Conservation (phyloP, 2,797 vertebrate genomes). For the Channallabes apus region DNA sequence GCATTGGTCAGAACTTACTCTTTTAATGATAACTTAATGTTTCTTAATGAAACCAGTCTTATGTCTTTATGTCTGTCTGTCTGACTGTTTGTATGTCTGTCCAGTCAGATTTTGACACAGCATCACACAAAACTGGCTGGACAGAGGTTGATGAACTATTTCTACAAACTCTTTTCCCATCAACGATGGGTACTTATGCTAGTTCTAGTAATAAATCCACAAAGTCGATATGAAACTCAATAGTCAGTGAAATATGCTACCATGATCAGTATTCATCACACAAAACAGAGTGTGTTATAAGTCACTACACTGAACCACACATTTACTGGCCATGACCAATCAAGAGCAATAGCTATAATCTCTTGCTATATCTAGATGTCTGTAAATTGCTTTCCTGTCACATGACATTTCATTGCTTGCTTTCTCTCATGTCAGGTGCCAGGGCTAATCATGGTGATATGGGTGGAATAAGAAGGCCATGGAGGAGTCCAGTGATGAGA, state of each 20-base stretch:
- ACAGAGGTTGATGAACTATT: no score
- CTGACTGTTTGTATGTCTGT: no score
- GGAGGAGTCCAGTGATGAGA: constrained; percentile 19
- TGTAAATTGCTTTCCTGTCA: not conserved
- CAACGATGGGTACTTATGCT: no score
- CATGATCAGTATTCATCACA: constrained; percentile 4
- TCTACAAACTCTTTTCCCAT: no score
- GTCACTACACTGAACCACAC: not conserved
- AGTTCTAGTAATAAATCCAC: not conserved
- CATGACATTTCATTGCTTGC: not conserved
- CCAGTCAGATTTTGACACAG: no score
- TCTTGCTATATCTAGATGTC: no score
- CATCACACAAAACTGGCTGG: no score
- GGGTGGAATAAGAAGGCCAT: not conserved
- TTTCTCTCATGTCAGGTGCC: not conserved
- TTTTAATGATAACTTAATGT: no score
- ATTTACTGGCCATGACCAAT: not conserved
- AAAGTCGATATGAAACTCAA: constrained; percentile 1
- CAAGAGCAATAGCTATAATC: constrained; percentile 4
- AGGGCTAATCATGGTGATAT: not conserved
- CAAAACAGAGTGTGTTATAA: not conserved
- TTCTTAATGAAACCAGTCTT: no score
- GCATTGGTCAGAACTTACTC: no score
- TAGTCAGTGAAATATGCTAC: constrained; percentile 7
- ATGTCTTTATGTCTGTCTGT: no score